These are phyloP conservation scores for Probosciger aterrimus DNA, from an alignment of 2,113 vertebrate species.

Conservation along the genomic window DNA sequence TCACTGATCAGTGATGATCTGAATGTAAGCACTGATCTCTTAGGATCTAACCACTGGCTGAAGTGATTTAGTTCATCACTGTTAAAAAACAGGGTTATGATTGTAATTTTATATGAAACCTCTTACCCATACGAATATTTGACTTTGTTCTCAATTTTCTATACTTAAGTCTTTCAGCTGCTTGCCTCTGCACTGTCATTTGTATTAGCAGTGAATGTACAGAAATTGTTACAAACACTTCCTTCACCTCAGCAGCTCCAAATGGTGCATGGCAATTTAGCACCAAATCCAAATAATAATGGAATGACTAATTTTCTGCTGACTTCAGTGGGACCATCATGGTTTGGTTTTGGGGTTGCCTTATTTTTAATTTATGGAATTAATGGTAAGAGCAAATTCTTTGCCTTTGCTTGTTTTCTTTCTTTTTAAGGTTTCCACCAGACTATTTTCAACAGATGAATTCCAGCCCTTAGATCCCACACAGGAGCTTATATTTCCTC, in stretches of 20 bases:
- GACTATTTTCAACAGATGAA: constrained; percentile 69
- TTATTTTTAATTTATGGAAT: neutral
- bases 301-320: neutral
- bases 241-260: neutral
- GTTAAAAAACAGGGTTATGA: neutral
- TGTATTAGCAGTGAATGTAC: neutral
- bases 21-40: neutral
- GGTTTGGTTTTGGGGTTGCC: neutral
- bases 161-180: neutral
- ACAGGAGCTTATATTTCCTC: constrained; percentile 85
- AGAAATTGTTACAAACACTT: neutral
- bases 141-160: neutral
- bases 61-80: too few species aligned
- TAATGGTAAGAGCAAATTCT: neutral
- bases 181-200: neutral
- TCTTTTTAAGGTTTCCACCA: constrained; percentile 27
- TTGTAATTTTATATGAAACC: neutral
- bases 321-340: neutral
- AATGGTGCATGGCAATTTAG: neutral
- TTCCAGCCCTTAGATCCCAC: constrained; percentile 79
- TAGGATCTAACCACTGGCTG: neutral
- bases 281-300: neutral
- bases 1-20: neutral
- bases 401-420: neutral
- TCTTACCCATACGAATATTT: neutral